phyloP scores from a whole-genome alignment of 2,888 invertebrate species.

The Xanthia togata region DNA sequence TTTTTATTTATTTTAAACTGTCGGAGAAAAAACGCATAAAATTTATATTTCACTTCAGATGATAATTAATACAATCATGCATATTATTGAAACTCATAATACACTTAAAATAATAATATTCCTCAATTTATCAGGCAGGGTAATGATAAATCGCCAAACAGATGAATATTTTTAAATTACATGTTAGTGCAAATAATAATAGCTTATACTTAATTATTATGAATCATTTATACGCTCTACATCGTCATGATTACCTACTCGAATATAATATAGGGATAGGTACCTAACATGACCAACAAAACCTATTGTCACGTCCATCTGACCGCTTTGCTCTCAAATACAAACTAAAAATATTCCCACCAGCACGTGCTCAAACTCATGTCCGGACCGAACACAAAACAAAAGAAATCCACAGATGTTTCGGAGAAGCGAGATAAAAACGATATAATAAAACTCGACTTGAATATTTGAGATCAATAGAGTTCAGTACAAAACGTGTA shows the following conservation, averaged over 20 bases:
- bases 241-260: constrained; percentile 24
- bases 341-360: constrained; percentile 66
- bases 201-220: neutral
- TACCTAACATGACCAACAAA: constrained; percentile 3
- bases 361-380: constrained; percentile 78
- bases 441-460: constrained; percentile 72
- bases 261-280: neutral
- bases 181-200: neutral
- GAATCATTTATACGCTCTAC: constrained; percentile 1
- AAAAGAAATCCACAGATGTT: constrained; percentile 82
- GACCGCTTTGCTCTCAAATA: constrained; percentile 12
- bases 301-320: constrained; percentile 33
- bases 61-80: neutral
- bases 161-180: neutral
- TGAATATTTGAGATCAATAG: constrained; percentile 76
- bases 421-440: constrained; percentile 74
- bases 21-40: neutral
- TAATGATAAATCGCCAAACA: neutral
- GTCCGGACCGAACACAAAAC: constrained; percentile 70
- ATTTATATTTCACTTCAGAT: neutral
- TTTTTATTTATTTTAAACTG: neutral
- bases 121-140: neutral
- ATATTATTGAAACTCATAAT: neutral
- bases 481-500: constrained; percentile 70
- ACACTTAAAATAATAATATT: neutral